phyloP scores from a whole-genome alignment of 2,113 vertebrate species.

The Hydrochoerus hydrochaeris region DNA sequence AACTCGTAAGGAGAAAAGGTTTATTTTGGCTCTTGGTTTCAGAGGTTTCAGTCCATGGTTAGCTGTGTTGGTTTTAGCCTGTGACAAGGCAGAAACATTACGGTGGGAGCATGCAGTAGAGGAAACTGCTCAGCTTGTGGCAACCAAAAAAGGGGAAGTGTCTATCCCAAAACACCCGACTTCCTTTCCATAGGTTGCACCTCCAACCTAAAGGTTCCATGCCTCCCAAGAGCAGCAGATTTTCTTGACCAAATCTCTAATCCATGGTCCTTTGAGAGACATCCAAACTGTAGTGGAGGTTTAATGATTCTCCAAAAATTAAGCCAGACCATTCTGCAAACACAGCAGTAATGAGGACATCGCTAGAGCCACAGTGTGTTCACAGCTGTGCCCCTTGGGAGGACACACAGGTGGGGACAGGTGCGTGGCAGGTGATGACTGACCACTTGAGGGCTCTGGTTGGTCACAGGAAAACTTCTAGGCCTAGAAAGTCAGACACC shows the following conservation, averaged over 20 bases:
- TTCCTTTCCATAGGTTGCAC: not conserved
- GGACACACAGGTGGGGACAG: not conserved
- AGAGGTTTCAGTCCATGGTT: not conserved
- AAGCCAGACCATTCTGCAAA: not conserved
- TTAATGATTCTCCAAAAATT: not conserved
- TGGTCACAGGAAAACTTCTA: not conserved
- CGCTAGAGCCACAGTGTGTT: fast-evolving
- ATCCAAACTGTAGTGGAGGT: not conserved
- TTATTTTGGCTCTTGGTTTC: not conserved
- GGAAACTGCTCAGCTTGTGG: too few relatives aligned
- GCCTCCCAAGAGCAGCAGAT: too few relatives aligned
- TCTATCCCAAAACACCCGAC: not conserved
- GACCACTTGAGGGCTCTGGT: not conserved
- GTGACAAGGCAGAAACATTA: not conserved
- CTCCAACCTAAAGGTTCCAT: not conserved
- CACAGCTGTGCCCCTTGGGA: not conserved
- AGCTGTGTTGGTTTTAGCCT: not conserved
- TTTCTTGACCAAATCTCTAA: not conserved
- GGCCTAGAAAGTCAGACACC: not conserved
- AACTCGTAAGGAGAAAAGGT: not conserved
- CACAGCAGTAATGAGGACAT: not conserved
- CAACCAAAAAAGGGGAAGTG: not conserved
- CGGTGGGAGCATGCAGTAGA: too few relatives aligned
- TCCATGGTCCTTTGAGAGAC: not conserved
- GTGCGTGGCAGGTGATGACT: fast-evolving